Evolutionary conservation across 2,888 invertebrate genomes (phyloP), one percentile per base, ranked within the genome.

Genomic region (Lapara coniferarum): DNA sequence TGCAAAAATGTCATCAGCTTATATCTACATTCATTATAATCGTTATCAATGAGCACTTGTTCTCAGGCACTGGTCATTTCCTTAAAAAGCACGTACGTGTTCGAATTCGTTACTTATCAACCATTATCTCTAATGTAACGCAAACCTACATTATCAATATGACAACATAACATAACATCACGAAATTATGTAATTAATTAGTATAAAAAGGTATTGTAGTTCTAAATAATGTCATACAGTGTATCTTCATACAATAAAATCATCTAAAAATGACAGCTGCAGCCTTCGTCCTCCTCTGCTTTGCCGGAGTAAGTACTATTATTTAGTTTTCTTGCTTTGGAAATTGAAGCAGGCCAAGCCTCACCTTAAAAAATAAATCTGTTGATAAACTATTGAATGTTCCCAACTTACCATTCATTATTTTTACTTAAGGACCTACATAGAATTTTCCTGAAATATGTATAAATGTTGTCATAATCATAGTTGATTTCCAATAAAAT

Each of bases 201-300:
- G 37, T 76, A 76, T 73, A 76, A 63, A 71, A 71, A 30, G 30
- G 30, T 53, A 14, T 19, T n/a, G 16, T 53, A n/a, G 59, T n/a
- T 16, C 44, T 37, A 3, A 14, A 55, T n/a, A 19, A 1, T 51
- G 25, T 13, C 68, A 58, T 53, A 37, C 10, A 59, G 37, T 10
- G n/a, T 13, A 56, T n/a, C 6, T 19, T 53, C 4, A 19, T 19
- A 66, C 66, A 53, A 70, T 10, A 63, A 0, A 6, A 56, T 25
- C 13, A 19, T 37, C 19, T 16, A 30, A 76, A 73, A 56, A 78
- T 78, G 78, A 71, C 72, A 44, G 66, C 63, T 57, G 75, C 72
- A 70, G 3, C 66, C 6, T 30, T 70, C 6, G 3, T 76, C 63
- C 56, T 75, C 3, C 30, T 77, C 63, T 73, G 71, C 66, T 72